Base-by-base conservation (phyloP, 2,888 invertebrate genomes). In the Xanthia icteritia region DNA sequence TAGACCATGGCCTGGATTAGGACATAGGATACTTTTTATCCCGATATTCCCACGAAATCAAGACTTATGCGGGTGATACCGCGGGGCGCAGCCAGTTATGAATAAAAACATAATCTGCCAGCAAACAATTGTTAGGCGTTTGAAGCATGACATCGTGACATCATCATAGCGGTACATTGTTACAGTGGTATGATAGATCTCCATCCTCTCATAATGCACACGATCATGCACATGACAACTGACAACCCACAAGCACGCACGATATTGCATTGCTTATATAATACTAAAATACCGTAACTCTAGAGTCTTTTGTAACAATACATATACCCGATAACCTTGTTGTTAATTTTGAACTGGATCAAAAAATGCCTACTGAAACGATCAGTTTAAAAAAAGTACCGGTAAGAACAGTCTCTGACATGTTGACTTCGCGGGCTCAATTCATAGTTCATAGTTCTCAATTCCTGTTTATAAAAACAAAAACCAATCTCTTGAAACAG, bases 371-470 rank as follows among this genome's bases (percentile, higher is more conserved):
- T 31, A 9, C 23, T 51, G 11, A 20, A 81, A 72, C 36, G 45
- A 42, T 66, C 48, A 56, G 27, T 65, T 45, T 20, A 17, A n/a
- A 70, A 54, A 54, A 73, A 76, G 36, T 54, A 71, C 51, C 84
- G 74, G 63, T 79, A 20, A 58, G 36, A 13, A 45, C 23, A 48
- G 58, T 23, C 36, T 39, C 67, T 15, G 3, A 45, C 17, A 42
- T 45, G 17, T 76, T 60, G 8, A 76, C 66, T 77, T 68, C 66
- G 73, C 71, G 63, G 48, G 54, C 64, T 64, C 6, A 51, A 48
- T 89, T 90, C 90, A 85, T 86, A 89, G 86, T 89, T 90, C 90
- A 85, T 86, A 89, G 86, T 73, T 64, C 82, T 79, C 67, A 76
- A 66, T 83, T 36, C 65, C 81, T 65, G 73, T 78, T 72, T 69